phyloP scores from a whole-genome alignment of 1,140 invertebrate species.

The Gonatopus flavifemur region DNA sequence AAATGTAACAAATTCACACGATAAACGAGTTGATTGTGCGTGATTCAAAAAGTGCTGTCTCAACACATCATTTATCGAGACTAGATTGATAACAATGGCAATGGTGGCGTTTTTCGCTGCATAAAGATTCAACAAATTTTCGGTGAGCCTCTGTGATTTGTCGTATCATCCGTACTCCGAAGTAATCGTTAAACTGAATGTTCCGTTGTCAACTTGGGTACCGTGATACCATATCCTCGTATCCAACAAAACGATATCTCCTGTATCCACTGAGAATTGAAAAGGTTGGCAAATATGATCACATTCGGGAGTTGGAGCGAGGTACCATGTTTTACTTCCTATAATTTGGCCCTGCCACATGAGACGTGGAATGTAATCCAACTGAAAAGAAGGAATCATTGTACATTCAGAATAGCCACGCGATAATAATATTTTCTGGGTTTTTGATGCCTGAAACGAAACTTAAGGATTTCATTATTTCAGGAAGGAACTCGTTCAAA shows the following conservation, averaged over 20 bases:
- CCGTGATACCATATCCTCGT: slow-evolving; percentile 93
- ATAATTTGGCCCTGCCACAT: slow-evolving; percentile 94
- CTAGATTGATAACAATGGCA: too few species aligned
- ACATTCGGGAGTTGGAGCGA: slow-evolving; percentile 88
- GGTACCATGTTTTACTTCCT: slow-evolving; percentile 82
- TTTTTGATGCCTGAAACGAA: too few species aligned
- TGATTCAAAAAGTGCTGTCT: too few species aligned
- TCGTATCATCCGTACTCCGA: slow-evolving; percentile 86
- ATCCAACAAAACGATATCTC: slow-evolving; percentile 85
- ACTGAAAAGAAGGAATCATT: slow-evolving; percentile 62
- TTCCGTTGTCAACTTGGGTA: slow-evolving; percentile 78
- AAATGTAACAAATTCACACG: not conserved
- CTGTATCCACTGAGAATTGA: slow-evolving; percentile 77
- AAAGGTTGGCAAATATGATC: slow-evolving; percentile 74
- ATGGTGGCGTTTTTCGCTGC: too few species aligned
- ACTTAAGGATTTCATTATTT: too few species aligned
- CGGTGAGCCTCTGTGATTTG: too few species aligned
- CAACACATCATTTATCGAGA: too few species aligned
- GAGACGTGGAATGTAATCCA: slow-evolving; percentile 87
- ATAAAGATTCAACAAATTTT: too few species aligned
- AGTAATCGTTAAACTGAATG: slow-evolving; percentile 87
- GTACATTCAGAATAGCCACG: too few species aligned
- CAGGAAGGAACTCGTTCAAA: too few species aligned
- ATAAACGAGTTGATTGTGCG: too few species aligned
- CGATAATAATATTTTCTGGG: too few species aligned